Base-by-base conservation (phyloP, 2,113 vertebrate species). In the Poecilia latipinna region DNA sequence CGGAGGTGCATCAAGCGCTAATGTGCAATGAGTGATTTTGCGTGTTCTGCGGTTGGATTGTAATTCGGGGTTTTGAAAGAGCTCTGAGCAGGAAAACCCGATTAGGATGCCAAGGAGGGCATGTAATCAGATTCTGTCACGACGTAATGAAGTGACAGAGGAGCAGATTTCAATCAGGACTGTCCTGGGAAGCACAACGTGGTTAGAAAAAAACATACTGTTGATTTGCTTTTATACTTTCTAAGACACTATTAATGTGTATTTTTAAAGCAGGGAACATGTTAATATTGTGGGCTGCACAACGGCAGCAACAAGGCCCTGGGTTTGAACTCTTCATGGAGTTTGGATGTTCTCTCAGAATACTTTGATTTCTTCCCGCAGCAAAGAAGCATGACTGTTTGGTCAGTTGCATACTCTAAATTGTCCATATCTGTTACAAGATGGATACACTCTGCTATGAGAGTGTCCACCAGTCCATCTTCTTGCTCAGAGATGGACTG, bases 61-160 rank as follows among this genome's bases (percentile, higher is more conserved):
- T 80, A 82, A 85, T 81, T 81, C 64, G 57, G 22, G 26, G 33
- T 80, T 70, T 10, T 37, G 66, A 71, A 65, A 78, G 87, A 68
- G 63, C 48, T 77, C 74, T 72, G 32, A 64, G 68, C 63, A 62
- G 54, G 74, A 69, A 79, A 91, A 89, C 68, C 78, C 72, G 83
- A 84, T 92, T 88, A 75, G 67, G 77, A 61, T 71, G 72, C 81
- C 35, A 71, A 68, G 78, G 72, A 67, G 70, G 70, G 33, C 61
- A 48, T 74, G 82, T 86, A 90, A 90, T 90, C 77, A 71, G 83
- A 85, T 86, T 83, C 61, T 81, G 79, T 82, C 77, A 51, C 61
- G 72, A 44, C 82, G 82, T 86, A 86, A 92, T 82, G 82, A 83
- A 90, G 78, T 73, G 84, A 83, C 76, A 74, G 73, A 64, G 0